Evolutionary conservation across 2,113 vertebrate genomes (phyloP).

Genomic region (Hydropotes inermis): DNA sequence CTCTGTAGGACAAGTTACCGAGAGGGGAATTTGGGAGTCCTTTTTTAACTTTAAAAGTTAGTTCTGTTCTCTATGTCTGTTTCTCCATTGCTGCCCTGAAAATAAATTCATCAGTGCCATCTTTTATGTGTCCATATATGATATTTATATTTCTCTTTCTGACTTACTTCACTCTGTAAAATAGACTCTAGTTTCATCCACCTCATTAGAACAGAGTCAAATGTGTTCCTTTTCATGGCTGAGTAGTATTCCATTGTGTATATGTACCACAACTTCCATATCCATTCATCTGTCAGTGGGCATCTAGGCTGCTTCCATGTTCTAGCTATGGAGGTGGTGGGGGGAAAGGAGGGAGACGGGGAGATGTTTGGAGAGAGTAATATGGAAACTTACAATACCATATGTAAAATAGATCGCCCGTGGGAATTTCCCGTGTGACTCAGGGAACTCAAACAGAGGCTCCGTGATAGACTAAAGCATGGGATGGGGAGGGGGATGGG

Average conservation of each 20-base stretch:
- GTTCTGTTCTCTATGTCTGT: neutral
- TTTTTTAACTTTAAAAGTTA: neutral
- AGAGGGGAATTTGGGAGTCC: neutral
- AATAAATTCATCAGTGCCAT: neutral
- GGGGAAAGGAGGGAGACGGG: neutral
- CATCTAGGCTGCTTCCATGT: neutral
- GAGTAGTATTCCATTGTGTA: neutral
- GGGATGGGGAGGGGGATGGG: neutral
- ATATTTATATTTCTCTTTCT: neutral
- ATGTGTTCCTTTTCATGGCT: neutral
- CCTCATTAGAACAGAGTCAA: neutral
- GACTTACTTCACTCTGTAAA: neutral
- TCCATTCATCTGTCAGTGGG: neutral
- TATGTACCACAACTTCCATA: neutral
- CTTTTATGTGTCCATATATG: neutral
- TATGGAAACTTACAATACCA: neutral
- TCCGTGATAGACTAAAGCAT: neutral
- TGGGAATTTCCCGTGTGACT: neutral
- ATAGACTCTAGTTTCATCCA: neutral
- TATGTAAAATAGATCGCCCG: neutral
- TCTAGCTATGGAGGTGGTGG: neutral
- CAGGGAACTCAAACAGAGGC: neutral
- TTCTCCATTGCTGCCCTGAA: neutral
- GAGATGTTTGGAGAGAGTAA: neutral
- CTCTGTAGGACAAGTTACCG: neutral